A percentile compares a stretch with the other conserved stretches of the same genome.
phyloP scores from a whole-genome alignment of 2,888 invertebrate genomes.

The Habrosyne pyritoides region DNA sequence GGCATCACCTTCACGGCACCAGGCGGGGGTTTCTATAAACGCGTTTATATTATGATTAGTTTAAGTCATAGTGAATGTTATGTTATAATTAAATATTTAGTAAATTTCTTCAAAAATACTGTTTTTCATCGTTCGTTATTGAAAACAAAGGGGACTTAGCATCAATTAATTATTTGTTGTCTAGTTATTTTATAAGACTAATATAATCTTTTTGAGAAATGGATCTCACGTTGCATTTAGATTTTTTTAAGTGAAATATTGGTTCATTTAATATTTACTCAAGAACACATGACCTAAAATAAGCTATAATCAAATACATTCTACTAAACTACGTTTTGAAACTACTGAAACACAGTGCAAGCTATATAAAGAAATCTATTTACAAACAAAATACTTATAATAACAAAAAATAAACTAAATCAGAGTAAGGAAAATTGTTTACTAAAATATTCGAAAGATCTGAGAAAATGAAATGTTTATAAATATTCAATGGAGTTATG shows the following conservation, averaged over 20 bases:
- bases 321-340: too few species aligned
- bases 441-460: background rate
- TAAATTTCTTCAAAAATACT: background rate
- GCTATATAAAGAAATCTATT: background rate
- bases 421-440: background rate
- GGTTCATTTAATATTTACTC: too few species aligned
- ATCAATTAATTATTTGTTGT: too few species aligned
- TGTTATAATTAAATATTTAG: background rate
- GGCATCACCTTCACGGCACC: slow-evolving; percentile 94
- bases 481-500: background rate
- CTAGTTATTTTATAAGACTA: too few species aligned
- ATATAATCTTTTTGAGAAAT: too few species aligned
- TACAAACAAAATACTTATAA: background rate
- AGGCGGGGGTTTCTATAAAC: slow-evolving; percentile 88
- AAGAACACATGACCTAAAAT: too few species aligned
- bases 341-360: slow-evolving; percentile 6
- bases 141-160: too few species aligned
- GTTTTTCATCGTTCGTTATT: too few species aligned
- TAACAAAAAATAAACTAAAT: background rate
- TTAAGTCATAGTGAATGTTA: background rate
- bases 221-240: too few species aligned
- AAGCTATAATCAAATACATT: too few species aligned
- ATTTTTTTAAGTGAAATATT: too few species aligned
- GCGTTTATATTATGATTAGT: background rate
- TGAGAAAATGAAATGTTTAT: background rate